phyloP scores from a whole-genome alignment of 2,797 vertebrate genomes.

The Acipenser transmontanus region DNA sequence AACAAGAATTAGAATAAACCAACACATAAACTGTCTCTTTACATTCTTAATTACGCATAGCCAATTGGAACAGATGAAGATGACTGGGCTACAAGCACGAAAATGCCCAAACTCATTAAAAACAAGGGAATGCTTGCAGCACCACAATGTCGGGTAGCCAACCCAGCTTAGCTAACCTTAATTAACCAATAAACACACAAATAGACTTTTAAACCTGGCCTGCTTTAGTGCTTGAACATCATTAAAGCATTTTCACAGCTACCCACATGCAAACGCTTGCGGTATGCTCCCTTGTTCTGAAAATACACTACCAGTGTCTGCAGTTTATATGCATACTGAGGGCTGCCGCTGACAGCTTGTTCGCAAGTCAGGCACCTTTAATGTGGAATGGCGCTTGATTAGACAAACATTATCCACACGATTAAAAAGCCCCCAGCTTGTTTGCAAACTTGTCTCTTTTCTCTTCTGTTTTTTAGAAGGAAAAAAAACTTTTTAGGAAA shows the following conservation, averaged over 20 bases:
- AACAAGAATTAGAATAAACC: too few relatives aligned
- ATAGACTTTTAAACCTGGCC: slow-evolving; percentile 11
- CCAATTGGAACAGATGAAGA: slow-evolving; percentile 40
- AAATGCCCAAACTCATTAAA: slow-evolving; percentile 45
- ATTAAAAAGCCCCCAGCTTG: too few relatives aligned
- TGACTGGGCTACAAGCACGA: slow-evolving; percentile 14
- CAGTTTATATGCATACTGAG: too few relatives aligned
- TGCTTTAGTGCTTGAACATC: slow-evolving; percentile 3
- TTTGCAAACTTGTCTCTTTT: too few relatives aligned
- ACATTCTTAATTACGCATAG: slow-evolving; percentile 55
- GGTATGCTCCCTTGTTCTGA: not conserved
- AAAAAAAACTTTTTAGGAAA: too few relatives aligned
- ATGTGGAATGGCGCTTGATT: too few relatives aligned
- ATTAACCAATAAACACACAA: slow-evolving; percentile 56
- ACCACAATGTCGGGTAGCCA: too few relatives aligned
- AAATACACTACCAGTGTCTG: too few relatives aligned
- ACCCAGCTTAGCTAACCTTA: slow-evolving; percentile 35
- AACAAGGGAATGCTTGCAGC: slow-evolving; percentile 23
- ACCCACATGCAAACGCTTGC: slow-evolving; percentile 2
- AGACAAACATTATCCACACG: too few relatives aligned
- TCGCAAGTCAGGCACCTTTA: too few relatives aligned
- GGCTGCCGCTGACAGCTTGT: too few relatives aligned
- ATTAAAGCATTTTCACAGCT: slow-evolving; percentile 12
- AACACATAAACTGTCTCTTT: slow-evolving; percentile 28
- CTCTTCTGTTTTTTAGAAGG: too few relatives aligned